These are phyloP conservation scores for Platichthys stellatus DNA, from an alignment of 2,113 vertebrate species.

Conservation along the genomic window DNA sequence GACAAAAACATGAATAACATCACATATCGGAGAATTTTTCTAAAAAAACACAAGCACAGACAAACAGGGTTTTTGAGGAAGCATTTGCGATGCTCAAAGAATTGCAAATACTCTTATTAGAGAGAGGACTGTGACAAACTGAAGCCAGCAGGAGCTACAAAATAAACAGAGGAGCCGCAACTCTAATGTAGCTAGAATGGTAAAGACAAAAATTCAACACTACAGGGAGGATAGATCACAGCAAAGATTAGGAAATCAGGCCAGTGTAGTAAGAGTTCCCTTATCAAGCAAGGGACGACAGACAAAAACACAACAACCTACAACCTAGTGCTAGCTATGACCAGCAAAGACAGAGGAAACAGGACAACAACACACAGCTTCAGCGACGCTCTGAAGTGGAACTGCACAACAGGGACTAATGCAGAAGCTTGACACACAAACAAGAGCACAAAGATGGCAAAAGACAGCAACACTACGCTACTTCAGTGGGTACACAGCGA, in stretches of 20 bases:
- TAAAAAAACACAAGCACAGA: neutral
- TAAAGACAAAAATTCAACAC: conserved; percentile 16
- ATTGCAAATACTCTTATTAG: neutral
- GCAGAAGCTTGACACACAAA: conserved; percentile 6
- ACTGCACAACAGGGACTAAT: conserved; percentile 35
- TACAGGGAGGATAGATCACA: neutral
- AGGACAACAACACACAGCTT: neutral
- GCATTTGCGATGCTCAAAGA: neutral
- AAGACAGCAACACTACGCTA: neutral
- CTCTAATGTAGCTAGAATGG: neutral
- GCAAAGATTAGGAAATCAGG: neutral
- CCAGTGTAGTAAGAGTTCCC: neutral
- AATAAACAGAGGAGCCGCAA: conserved; percentile 1
- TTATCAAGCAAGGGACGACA: neutral
- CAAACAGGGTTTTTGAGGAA: neutral
- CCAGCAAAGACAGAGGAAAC: conserved; percentile 3
- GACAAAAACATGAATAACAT: neutral
- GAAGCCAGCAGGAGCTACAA: conserved; percentile 26
- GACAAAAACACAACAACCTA: conserved; percentile 14
- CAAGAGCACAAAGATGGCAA: conserved; percentile 18
- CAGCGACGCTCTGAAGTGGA: neutral
- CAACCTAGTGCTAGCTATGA: conserved; percentile 6
- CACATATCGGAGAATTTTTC: neutral
- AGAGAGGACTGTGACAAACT: conserved; percentile 3
- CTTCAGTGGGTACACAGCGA: conserved; percentile 8